A percentile compares a stretch with the other conserved stretches of the same genome.
Evolutionary conservation across 2,888 invertebrate species (phyloP).

Genomic region (Eupithecia vulgata): DNA sequence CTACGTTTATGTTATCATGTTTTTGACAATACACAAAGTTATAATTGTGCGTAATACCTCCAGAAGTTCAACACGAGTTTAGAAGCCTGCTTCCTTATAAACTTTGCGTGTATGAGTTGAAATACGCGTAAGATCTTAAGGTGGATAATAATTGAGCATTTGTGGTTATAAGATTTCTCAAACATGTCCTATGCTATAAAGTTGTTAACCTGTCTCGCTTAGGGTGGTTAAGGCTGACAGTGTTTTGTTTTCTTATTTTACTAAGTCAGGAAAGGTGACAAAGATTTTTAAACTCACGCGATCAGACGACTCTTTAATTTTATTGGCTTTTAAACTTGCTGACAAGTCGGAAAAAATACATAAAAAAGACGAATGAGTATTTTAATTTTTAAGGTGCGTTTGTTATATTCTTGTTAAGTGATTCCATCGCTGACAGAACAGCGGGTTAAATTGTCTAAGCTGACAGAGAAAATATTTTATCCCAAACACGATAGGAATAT

Average conservation of each 20-base stretch:
- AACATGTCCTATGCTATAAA: neutral
- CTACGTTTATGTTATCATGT: neutral
- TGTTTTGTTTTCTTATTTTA: neutral
- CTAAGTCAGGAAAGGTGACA: neutral
- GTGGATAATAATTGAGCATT: conserved; percentile 7
- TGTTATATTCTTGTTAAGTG: too few relatives aligned
- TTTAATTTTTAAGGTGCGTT: too few relatives aligned
- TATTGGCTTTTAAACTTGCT: neutral
- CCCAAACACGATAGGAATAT: neutral
- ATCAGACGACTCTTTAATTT: neutral
- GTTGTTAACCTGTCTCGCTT: neutral
- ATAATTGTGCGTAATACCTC: conserved; percentile 17
- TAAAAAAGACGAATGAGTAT: too few relatives aligned
- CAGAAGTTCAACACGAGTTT: conserved; percentile 16
- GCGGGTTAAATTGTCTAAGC: too few relatives aligned
- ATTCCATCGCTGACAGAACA: too few relatives aligned
- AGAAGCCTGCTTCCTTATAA: conserved; percentile 9
- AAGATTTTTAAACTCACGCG: neutral
- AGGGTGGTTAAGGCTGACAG: neutral
- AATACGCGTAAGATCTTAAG: conserved; percentile 12
- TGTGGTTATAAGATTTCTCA: neutral
- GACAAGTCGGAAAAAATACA: too few relatives aligned
- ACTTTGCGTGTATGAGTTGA: conserved; percentile 11
- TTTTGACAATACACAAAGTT: conserved; percentile 7
- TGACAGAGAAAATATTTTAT: too few relatives aligned